These are phyloP conservation scores for Hyperoodon ampullatus DNA, from an alignment of 2,113 vertebrate genomes.

Conservation along the genomic window DNA sequence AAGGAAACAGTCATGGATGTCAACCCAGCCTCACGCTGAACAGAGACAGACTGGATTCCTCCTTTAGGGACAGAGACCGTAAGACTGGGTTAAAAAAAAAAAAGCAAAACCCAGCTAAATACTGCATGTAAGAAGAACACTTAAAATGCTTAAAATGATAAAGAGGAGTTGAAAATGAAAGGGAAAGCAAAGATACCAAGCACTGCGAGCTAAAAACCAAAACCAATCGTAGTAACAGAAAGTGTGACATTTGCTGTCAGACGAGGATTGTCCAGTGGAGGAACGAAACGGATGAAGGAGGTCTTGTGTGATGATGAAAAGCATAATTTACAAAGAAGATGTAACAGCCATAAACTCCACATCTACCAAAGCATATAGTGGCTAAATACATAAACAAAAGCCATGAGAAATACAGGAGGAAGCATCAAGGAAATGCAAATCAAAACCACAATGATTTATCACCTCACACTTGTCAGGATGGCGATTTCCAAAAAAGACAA, in stretches of 20 bases:
- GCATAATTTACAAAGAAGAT: no score
- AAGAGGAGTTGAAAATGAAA: neutral
- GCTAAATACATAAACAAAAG: neutral
- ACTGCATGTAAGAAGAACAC: neutral
- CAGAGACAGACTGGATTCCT: neutral
- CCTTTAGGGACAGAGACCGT: neutral
- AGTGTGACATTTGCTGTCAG: neutral
- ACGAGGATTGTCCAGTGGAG: no score
- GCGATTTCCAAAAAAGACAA: neutral
- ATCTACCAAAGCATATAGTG: neutral
- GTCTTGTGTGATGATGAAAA: accelerated
- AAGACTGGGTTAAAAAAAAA: no score
- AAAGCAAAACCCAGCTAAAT: neutral
- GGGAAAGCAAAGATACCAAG: neutral
- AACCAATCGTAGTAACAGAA: neutral
- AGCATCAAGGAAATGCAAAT: accelerated
- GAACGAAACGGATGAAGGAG: no score
- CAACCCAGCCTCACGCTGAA: no score
- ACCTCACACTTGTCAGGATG: neutral
- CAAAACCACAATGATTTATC: accelerated
- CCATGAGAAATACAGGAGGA: neutral
- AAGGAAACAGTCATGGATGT: accelerated
- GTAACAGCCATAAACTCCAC: no score
- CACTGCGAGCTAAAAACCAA: neutral
- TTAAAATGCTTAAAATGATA: neutral